Base-by-base conservation (phyloP, 1,140 invertebrate genomes). In the Danaus melanippus region DNA sequence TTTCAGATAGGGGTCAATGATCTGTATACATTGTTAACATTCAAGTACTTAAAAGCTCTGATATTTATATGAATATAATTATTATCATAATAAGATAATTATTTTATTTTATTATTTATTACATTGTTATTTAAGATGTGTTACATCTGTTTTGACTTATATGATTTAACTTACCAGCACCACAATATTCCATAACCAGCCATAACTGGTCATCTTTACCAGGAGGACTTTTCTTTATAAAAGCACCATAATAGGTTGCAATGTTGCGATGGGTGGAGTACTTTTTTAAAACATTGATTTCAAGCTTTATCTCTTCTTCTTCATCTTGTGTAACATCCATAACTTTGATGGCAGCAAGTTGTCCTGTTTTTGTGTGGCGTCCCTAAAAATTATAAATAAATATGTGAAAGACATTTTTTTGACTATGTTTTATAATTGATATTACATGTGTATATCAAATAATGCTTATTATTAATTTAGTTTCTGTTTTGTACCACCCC, bases 171-270 rank as follows among this genome's bases (percentile, higher is more conserved):
- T 71, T 57, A 89, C 92, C 98, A 80, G 97, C 98, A 70, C 98
- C 98, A 90, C 98, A 99, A 84, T 99, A 99, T 87, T 99, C 98
- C 98, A 99, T 99, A 39, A 99, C 98, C 74, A 99, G 90, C 98
- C 98, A 99, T 55, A 99, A 88, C 80, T 99, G 98, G 88, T 99
- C 98, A 89, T 99, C 98, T 89, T 99, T 99, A 2, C 98, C 98
- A 3, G 98, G 95, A 46, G 96, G 97, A 71, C 96, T 97, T 87
- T 99, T 99, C 87, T 99, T 99, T 52, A 99, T 99, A 87, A 99
- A 99, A 69, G 98, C 98, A 67, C 98, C 98, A 91, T 99, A 99
- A 87, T 99, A 99, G 52, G 98, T 99, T 56, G 98, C 98, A 80
- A 99, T 99, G 86, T 99, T 99, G 74, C 97, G 92, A 88, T 99